Evolutionary conservation across 1,140 invertebrate species (phyloP), one percentile per base, ranked within the genome.

Genomic region (Daktulosphaira vitifoliae): DNA sequence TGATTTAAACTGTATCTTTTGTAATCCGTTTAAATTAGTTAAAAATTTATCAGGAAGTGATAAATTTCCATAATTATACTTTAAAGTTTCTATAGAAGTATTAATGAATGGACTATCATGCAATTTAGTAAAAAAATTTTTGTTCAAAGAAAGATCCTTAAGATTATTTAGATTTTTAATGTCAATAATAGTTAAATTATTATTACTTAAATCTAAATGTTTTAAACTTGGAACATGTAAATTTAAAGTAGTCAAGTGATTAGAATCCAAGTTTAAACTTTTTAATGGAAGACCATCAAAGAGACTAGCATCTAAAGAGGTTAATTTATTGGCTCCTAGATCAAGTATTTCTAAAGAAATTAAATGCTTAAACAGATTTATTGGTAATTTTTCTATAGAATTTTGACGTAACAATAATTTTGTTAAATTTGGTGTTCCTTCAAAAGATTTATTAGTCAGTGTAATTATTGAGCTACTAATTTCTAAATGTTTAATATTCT

Each of bases 71-170:
- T 46, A 72, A 75, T 68, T 78, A 74, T 51, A 83, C 73, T 66
- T 77, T 74, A 16, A 71, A 70, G 66, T 81, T 82, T 54, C 76
- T 75, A 51, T 70, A 70, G 67, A 86, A 83, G 33, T 86, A 70
- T 67, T 77, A 29, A 29, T 15, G 29, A 62, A 62, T 48, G 56
- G 37, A 39, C 62, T 65, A 37, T 62, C 25, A 2, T 39, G n/a
- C 42, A 62, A 29, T 33, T 16, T 62, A 9, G 29, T 15, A 20
- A 62, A 46, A 46, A 33, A 2, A 26, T 62, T 62, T 33, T 48
- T 62, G 13, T 62, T 62, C 20, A 62, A 22, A 8, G 39, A 62
- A 26, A 62, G 7, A 13, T 48, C 16, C 8, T 39, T 5, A 8
- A 62, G 25, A n/a, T 62, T 33, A 33, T 48, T 46, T 5, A 62